Base-by-base conservation (phyloP, 2,888 invertebrate genomes). In the Coronaproctus castanopsis region DNA sequence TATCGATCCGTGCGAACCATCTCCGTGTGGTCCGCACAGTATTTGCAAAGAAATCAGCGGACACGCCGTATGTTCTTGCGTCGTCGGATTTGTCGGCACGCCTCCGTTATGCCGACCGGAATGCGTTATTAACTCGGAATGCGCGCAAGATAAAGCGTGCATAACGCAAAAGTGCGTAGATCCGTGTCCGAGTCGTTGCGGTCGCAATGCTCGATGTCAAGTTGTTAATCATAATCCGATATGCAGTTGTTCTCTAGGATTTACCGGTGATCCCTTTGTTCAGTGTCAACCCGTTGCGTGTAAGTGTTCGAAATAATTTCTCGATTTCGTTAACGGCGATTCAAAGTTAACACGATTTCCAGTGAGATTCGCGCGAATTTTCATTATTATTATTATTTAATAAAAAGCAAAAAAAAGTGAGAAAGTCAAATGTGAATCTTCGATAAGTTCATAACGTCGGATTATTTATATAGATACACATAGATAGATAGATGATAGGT, bases 181-280 rank as follows among this genome's bases (percentile, higher is more conserved):
- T 72, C 82, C 82, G 52, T 83, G 82, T 66, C 76, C 78, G 36
- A 79, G 80, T 63, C 77, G 76, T n/a, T 82, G 82, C 66, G 82
- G 82, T 36, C 67, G 76, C 20, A 78, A 78, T 68, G 81, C 82
- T 50, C 73, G 78, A 64, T 83, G 83, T 68, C 77, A 78, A 70
- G 80, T 80, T 19, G 78, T 80, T 49, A 80, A 80, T 66, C 83
- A 83, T 68, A 79, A 80, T 67, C 80, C 82, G 1, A 80, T 81
- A 58, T 83, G 83, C 69, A 78, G 77, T 64, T 83, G 83, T 69
- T 68, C 77, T 21, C 71, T 75, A 48, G 80, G 79, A 58, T 77
- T 75, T 70, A 78, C 78, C 21, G 82, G 82, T 54, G 81, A 82
- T 73, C 81, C 82, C 61, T 81, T 81, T 67, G 70, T 73, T 19